These are phyloP conservation scores for Zelostemma sp. DNA, from an alignment of 1,140 invertebrate genomes.

Conservation along the genomic window DNA sequence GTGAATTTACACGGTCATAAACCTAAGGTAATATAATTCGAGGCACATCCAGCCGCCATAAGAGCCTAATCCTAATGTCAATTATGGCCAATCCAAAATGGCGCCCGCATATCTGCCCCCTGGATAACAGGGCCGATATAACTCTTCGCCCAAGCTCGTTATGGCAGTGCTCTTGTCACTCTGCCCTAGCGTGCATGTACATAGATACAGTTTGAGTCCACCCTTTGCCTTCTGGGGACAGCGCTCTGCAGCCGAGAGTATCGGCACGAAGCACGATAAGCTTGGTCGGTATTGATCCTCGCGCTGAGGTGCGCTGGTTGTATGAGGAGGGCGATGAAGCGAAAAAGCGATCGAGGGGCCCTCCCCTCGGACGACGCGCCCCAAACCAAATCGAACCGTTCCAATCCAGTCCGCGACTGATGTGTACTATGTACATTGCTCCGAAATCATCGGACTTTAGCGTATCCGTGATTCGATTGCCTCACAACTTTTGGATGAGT, in stretches of 20 bases:
- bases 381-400: slow-evolving; percentile 45
- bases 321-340: slow-evolving; percentile 35
- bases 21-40: no score
- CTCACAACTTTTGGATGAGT: no score
- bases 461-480: no score
- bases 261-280: slow-evolving; percentile 38
- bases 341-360: slow-evolving; percentile 22
- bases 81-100: slow-evolving; percentile 21
- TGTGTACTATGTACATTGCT: slow-evolving; percentile 41
- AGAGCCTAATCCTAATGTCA: slow-evolving; percentile 26
- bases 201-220: slow-evolving; percentile 30
- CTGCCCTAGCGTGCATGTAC: slow-evolving; percentile 19
- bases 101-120: slow-evolving; percentile 7
- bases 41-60: slow-evolving; percentile 3
- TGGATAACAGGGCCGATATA: slow-evolving; percentile 22
- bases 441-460: slow-evolving; percentile 25
- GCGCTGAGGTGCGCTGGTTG: slow-evolving; percentile 34
- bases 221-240: slow-evolving; percentile 29
- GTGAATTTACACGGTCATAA: no score
- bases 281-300: slow-evolving; percentile 38
- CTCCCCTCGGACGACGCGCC: slow-evolving; percentile 17
- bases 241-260: slow-evolving; percentile 31
- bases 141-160: slow-evolving; percentile 27
- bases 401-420: no score
- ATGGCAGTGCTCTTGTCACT: slow-evolving; percentile 41